A percentile compares a stretch with the other conserved stretches of the same genome.
Conservation (phyloP, 2,888 invertebrate genomes). For the Tethea ocularis region DNA sequence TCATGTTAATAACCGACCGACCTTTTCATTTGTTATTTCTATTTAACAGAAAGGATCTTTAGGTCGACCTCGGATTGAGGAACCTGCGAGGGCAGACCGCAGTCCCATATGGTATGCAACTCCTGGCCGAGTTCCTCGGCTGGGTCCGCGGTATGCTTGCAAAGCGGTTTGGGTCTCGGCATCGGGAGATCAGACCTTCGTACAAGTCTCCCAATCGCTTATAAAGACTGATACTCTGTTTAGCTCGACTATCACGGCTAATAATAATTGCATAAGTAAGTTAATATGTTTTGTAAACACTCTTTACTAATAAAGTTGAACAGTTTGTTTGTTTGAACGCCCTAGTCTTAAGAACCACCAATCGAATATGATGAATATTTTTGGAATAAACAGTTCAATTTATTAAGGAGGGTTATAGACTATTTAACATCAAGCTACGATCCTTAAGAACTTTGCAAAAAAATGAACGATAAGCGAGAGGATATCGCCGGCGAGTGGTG, state of each 20-base stretch:
- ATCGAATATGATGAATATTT: too few relatives aligned
- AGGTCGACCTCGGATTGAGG: constrained; percentile 78
- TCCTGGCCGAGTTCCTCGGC: constrained; percentile 90
- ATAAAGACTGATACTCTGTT: constrained; percentile 95
- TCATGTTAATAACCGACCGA: too few relatives aligned
- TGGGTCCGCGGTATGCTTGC: constrained; percentile 93
- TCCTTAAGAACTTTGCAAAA: too few relatives aligned
- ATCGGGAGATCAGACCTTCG: constrained; percentile 97
- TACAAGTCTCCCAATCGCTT: constrained; percentile 95
- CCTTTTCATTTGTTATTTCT: not conserved
- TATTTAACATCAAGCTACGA: too few relatives aligned
- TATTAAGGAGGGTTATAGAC: too few relatives aligned
- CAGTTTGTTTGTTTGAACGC: too few relatives aligned
- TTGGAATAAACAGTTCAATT: too few relatives aligned
- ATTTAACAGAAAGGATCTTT: constrained; percentile 81
- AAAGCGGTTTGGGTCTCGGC: constrained; percentile 97
- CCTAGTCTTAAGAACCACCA: too few relatives aligned
- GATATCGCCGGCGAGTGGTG: too few relatives aligned
- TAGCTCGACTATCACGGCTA: constrained; percentile 94
- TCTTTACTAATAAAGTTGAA: too few relatives aligned
- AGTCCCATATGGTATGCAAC: constrained; percentile 88
- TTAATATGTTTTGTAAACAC: constrained; percentile 17
- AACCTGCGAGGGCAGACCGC: constrained; percentile 62
- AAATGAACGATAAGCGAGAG: too few relatives aligned
- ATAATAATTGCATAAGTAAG: constrained; percentile 91